These are phyloP conservation scores for Bombus ignitus DNA, from an alignment of 1,140 invertebrate genomes.

Conservation along the genomic window DNA sequence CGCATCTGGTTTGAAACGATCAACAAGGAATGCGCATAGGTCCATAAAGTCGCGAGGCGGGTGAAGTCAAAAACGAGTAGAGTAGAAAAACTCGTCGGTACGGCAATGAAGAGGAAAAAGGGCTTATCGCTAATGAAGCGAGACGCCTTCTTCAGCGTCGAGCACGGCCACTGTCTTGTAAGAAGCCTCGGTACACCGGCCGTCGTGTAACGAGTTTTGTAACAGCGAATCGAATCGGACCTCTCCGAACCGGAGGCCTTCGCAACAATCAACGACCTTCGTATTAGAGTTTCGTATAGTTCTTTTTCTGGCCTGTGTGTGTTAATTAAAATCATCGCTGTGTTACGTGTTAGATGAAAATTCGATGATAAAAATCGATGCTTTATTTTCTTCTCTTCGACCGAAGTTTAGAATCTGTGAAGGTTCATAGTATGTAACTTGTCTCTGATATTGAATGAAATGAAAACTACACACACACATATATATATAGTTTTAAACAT, in stretches of 20 bases:
- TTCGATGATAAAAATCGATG: not conserved
- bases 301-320: constrained; percentile 21
- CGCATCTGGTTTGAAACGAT: constrained; percentile 67
- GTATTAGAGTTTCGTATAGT: constrained; percentile 54
- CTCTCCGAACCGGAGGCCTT: constrained; percentile 57
- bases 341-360: constrained; percentile 2
- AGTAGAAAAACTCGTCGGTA: constrained; percentile 70
- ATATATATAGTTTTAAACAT: no score
- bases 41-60: constrained; percentile 65
- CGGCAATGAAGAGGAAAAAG: constrained; percentile 68
- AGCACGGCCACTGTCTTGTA: constrained; percentile 69
- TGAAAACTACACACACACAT: no score
- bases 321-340: constrained; percentile 61
- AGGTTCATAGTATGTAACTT: not conserved
- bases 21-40: constrained; percentile 67
- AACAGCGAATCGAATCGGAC: constrained; percentile 73
- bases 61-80: constrained; percentile 61
- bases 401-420: not conserved
- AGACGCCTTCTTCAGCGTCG: constrained; percentile 72
- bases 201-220: constrained; percentile 74
- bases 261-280: constrained; percentile 65
- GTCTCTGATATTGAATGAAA: not conserved
- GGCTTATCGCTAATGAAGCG: constrained; percentile 76
- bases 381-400: not conserved
- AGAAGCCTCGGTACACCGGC: constrained; percentile 68